Base-by-base conservation (phyloP, 2,888 invertebrate species). In the Catocala fraxini region DNA sequence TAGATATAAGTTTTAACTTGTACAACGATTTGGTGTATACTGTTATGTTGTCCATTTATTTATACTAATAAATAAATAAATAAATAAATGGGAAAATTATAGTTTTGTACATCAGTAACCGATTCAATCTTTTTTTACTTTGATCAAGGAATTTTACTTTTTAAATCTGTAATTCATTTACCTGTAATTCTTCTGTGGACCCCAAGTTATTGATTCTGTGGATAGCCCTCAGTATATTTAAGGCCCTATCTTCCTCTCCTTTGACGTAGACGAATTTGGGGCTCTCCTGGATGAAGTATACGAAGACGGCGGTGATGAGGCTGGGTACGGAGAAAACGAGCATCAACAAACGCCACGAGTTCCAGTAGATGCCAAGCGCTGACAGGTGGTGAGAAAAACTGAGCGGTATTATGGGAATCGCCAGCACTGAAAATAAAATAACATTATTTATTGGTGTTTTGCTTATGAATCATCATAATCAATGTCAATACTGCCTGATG, bases 291-390 rank as follows among this genome's bases (percentile, higher is more conserved):
- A 96, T 90, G 62, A 91, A 91, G 34, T 89, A 85, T 10, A 96
- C 82, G 68, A 95, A 94, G 0, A 95, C 11, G 0, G 96, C 94
- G 0, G 96, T 95, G 3, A 96, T 52, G 0, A 97, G 64, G 59
- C 96, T 94, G 0, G 97, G 96, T 0, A 95, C 11, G 0, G 95
- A 95, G 79, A 97, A 95, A 0, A 96, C 81, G 0, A 96, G 86
- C 10, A 97, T 81, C 68, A 97, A 95, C 4, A 97, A 81, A n/a
- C 97, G 92, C 97, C 97, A 97, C 0, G 97, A 96, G 78, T 95
- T 95, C 81, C 95, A 95, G 33, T 87, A 86, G 71, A 96, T 87
- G n/a, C 88, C 94, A 48, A 95, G 77, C 0, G 89, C 64, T 0
- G 85, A 75, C 0, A 90, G 63, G 34, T 91, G 74, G 55, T 89